Evolutionary conservation across 2,888 invertebrate genomes (phyloP), one percentile per base, ranked within the genome.

Genomic region (Endotricha flammealis): DNA sequence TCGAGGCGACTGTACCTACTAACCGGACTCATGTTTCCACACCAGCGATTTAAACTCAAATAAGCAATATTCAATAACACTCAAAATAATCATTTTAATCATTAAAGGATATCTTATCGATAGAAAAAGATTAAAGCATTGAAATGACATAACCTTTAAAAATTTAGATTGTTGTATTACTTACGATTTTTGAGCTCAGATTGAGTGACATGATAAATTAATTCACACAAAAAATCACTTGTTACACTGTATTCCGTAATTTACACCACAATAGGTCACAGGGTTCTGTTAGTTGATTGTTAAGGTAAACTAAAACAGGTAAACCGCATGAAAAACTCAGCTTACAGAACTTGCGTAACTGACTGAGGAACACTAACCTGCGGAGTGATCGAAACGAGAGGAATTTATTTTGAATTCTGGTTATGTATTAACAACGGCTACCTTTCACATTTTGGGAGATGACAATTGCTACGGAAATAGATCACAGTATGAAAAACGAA

Each of bases 181-280:
- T 69, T 54, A 71, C 71, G 20, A 70, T 44, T 61, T 63, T 69
- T 8, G 60, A 47, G 42, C 59, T 58, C 16, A 57, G 42, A 29
- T 47, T 46, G 23, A 50, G 11, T 41, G 57, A 29, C 68, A 70
- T 70, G 48, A 47, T 55, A 37, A 29, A 5, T 20, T 22, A 12
- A 30, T 27, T 29, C 10, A 16, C 16, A 16, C 6, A 16, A 4
- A 16, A 16, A 16, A 16, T 16, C 16, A n/a, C n/a, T n/a, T n/a
- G n/a, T n/a, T n/a, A n/a, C n/a, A n/a, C n/a, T n/a, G n/a, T n/a
- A n/a, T n/a, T 16, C 16, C 16, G 16, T 16, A 16, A 16, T 16
- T 16, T 3, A 6, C 16, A 16, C 16, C 16, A 4, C 6, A 16
- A 6, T 6, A 16, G 4, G 3, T 16, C 16, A 16, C 16, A 16